Evolutionary conservation across 92 coral and sea anemone species (phyloP).

Genomic region (Metridium senile): DNA sequence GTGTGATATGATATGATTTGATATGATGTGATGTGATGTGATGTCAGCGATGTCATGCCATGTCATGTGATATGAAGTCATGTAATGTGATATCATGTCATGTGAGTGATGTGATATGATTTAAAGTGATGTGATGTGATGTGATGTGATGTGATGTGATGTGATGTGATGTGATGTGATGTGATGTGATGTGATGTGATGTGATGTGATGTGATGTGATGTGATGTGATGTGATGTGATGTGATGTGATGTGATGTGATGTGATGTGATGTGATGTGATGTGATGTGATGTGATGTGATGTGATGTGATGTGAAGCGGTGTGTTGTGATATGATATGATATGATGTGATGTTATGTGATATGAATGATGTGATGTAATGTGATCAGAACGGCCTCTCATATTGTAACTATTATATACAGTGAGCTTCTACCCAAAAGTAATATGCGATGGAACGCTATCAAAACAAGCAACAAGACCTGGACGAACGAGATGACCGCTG

Average conservation of each 20-base stretch:
- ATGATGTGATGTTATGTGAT: not conserved
- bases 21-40: constrained; percentile 9
- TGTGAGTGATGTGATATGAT: not conserved
- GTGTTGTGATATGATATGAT: not conserved
- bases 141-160: not conserved
- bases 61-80: constrained; percentile 1
- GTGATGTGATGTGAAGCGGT: not conserved
- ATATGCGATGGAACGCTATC: constrained; percentile 34
- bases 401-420: too few species aligned
- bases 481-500: constrained; percentile 39
- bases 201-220: constrained; percentile 3
- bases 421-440: too few species aligned
- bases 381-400: too few species aligned
- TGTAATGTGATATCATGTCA: not conserved
- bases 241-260: constrained; percentile 5
- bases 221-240: constrained; percentile 10
- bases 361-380: not conserved
- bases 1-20: not conserved
- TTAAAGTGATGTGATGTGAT: not conserved
- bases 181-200: not conserved
- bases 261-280: constrained; percentile 10
- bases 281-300: not conserved
- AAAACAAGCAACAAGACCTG: constrained; percentile 30
- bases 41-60: constrained; percentile 10
- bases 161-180: not conserved